phyloP scores from a whole-genome alignment of 2,797 vertebrate genomes.

The Philypnodon macrostomus region DNA sequence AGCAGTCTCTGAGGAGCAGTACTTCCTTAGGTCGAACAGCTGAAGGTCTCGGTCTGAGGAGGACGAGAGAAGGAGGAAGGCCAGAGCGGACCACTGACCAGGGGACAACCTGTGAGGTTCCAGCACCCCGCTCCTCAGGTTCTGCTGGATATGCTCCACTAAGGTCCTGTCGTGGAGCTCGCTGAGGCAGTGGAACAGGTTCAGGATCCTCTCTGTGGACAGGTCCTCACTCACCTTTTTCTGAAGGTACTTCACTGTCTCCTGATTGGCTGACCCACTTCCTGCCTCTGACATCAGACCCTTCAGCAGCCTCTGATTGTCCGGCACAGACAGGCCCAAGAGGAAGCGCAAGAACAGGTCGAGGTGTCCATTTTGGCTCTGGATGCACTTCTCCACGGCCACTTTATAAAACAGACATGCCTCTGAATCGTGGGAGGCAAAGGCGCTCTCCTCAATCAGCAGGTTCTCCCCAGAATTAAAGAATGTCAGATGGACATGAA shows the following conservation, averaged over 20 bases:
- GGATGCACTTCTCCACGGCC: too few species aligned
- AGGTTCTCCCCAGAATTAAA: too few species aligned
- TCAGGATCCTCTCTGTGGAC: background rate
- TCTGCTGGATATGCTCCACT: background rate
- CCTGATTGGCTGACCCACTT: background rate
- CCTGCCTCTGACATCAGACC: too few species aligned
- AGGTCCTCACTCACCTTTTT: background rate
- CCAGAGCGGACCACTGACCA: constrained; percentile 27
- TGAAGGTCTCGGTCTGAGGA: constrained; percentile 19
- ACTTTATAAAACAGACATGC: too few species aligned
- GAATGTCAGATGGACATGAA: too few species aligned
- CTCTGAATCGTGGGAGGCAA: too few species aligned
- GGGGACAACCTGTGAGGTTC: constrained; percentile 11
- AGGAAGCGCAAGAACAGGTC: too few species aligned
- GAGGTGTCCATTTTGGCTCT: too few species aligned
- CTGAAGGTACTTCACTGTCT: background rate
- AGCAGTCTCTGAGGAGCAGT: constrained; percentile 18
- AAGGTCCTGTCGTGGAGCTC: background rate
- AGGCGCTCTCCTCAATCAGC: too few species aligned
- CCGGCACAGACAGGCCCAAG: too few species aligned
- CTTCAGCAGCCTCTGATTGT: too few species aligned
- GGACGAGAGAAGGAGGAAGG: constrained; percentile 25
- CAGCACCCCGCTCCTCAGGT: too few species aligned
- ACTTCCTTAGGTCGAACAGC: constrained; percentile 12
- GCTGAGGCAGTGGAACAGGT: background rate